These are phyloP conservation scores for Heliopora coerulea DNA, from an alignment of 92 coral and sea anemone genomes.

Conservation along the genomic window DNA sequence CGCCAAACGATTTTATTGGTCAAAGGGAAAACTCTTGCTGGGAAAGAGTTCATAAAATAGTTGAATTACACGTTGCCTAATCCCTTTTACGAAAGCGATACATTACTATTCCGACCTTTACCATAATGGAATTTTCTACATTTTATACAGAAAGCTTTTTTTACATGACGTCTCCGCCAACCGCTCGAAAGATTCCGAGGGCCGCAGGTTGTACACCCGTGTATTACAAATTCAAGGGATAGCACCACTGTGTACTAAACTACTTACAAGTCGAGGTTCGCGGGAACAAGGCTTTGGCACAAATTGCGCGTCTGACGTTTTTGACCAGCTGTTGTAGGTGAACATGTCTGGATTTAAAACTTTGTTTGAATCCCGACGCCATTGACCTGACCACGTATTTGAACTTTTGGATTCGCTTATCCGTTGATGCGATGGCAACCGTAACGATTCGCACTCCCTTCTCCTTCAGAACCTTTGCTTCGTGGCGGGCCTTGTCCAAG, in stretches of 20 bases:
- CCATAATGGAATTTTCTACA: too few relatives aligned
- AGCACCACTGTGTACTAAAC: background rate
- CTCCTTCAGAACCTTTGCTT: constrained; percentile 9
- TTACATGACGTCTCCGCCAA: too few relatives aligned
- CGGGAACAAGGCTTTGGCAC: background rate
- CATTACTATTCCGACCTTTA: too few relatives aligned
- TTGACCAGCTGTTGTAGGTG: background rate
- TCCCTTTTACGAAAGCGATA: too few relatives aligned
- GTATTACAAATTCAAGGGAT: too few relatives aligned
- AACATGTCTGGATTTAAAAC: constrained; percentile 4
- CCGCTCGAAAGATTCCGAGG: too few relatives aligned
- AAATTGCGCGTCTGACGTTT: background rate
- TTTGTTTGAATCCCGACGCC: constrained; percentile 17
- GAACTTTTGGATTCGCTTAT: constrained; percentile 1
- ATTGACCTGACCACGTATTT: constrained; percentile 23
- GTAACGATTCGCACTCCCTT: constrained; percentile 16
- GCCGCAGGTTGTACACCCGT: too few relatives aligned
- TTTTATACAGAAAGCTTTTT: too few relatives aligned
- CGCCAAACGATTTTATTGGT: too few relatives aligned
- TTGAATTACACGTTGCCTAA: too few relatives aligned
- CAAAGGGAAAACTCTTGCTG: too few relatives aligned
- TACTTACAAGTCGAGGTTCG: background rate
- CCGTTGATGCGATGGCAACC: constrained; percentile 2
- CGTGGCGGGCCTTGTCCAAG: background rate
- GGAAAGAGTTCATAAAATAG: too few relatives aligned